These are phyloP conservation scores for Lycocerus yunnanus DNA, from an alignment of 2,888 invertebrate species.

Conservation along the genomic window DNA sequence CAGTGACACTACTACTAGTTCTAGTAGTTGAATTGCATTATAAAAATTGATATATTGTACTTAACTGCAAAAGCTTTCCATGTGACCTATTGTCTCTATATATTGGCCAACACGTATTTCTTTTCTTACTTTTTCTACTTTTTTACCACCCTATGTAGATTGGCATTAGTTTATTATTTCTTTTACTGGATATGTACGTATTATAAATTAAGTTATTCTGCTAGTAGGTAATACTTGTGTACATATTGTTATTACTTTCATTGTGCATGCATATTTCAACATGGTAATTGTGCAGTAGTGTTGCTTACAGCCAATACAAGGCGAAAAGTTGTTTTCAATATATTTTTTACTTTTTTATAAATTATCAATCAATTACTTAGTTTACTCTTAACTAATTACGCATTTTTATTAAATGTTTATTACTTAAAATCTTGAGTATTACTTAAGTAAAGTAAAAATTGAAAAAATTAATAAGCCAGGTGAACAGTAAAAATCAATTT, in stretches of 20 bases:
- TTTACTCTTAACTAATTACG: too few species aligned
- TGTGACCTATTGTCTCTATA: not conserved
- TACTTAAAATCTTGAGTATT: too few species aligned
- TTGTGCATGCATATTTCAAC: not conserved
- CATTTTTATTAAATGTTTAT: too few species aligned
- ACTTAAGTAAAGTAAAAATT: too few species aligned
- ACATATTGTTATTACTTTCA: not conserved
- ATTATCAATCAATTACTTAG: too few species aligned
- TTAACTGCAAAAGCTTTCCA: not conserved
- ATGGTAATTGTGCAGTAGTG: not conserved
- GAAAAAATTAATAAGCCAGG: too few species aligned
- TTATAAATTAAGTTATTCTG: not conserved
- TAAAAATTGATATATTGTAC: not conserved
- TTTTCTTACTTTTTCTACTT: not conserved
- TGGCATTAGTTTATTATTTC: not conserved
- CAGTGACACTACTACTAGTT: too few species aligned
- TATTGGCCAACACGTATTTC: not conserved
- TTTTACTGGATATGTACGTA: not conserved
- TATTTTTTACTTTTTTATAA: not conserved
- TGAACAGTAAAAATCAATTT: too few species aligned
- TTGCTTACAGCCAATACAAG: not conserved
- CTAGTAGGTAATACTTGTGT: not conserved
- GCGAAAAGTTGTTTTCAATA: not conserved
- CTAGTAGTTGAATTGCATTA: too few species aligned
- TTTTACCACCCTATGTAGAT: not conserved